Evolutionary conservation across 92 coral and sea anemone genomes (phyloP).

Genomic region (Phenganax marumi): DNA sequence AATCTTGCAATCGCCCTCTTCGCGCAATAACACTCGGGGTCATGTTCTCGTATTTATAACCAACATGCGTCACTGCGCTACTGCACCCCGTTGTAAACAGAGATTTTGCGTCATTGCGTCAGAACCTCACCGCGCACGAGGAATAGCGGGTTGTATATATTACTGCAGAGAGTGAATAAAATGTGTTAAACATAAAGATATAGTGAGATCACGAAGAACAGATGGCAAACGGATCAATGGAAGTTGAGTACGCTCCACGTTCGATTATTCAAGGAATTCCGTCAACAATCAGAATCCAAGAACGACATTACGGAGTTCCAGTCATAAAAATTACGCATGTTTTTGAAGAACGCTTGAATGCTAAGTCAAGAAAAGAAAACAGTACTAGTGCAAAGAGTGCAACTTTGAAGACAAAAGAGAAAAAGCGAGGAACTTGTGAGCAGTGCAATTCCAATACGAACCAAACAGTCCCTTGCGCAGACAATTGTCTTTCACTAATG

Average conservation of each 20-base stretch:
- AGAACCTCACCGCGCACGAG: too few species aligned
- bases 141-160: too few species aligned
- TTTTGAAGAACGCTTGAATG: slow-evolving; percentile 8
- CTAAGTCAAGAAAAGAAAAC: background rate
- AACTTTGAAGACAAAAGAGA: background rate
- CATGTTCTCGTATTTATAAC: too few species aligned
- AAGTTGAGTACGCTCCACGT: background rate
- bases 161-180: too few species aligned
- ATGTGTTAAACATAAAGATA: too few species aligned
- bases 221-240: slow-evolving; percentile 29
- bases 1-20: too few species aligned
- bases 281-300: slow-evolving; percentile 27
- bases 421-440: background rate
- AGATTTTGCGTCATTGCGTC: too few species aligned
- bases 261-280: slow-evolving; percentile 14
- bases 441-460: slow-evolving; percentile 11
- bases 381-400: background rate
- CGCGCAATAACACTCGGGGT: too few species aligned
- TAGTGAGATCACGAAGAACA: background rate
- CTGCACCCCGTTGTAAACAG: too few species aligned
- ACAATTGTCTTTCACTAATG: slow-evolving; percentile 20
- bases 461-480: background rate
- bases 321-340: slow-evolving; percentile 24
- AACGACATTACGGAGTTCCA: slow-evolving; percentile 25
- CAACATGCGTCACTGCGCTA: too few species aligned